These are phyloP conservation scores for Chrysolina haemoptera DNA, from an alignment of 2,888 invertebrate genomes.

Conservation along the genomic window DNA sequence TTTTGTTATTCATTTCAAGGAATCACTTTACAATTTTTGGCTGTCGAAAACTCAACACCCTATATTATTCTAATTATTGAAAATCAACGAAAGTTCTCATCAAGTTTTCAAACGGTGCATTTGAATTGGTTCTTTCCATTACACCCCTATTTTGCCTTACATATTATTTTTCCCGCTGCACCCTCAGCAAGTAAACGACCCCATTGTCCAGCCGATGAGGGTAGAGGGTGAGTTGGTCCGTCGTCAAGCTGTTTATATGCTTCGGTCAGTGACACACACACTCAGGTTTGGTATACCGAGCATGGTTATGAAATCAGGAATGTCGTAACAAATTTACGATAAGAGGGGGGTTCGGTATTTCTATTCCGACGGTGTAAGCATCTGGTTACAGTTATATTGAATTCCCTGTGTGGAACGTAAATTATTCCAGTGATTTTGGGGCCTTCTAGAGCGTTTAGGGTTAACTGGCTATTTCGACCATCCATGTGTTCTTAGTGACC, in stretches of 20 bases:
- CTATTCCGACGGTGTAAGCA: constrained; percentile 10
- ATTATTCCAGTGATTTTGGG: not conserved
- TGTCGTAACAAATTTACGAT: constrained; percentile 14
- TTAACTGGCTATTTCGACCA: too few species aligned
- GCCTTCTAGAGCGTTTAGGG: too few species aligned
- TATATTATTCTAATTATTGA: not conserved
- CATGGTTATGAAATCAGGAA: constrained; percentile 23
- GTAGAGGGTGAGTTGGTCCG: constrained; percentile 13
- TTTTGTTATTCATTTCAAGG: too few species aligned
- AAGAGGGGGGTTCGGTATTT: constrained; percentile 9
- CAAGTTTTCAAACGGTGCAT: too few species aligned
- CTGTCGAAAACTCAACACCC: too few species aligned
- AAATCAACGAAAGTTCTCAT: not conserved
- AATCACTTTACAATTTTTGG: not conserved
- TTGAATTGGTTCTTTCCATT: too few species aligned
- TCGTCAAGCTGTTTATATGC: constrained; percentile 30
- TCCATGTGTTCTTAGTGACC: too few species aligned
- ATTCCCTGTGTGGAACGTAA: not conserved
- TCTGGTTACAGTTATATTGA: not conserved
- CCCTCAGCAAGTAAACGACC: constrained; percentile 2
- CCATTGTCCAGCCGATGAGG: constrained; percentile 14
- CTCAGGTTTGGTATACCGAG: constrained; percentile 16
- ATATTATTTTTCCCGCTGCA: not conserved
- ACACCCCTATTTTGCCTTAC: not conserved
- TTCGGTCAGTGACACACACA: constrained; percentile 31